A percentile compares a stretch with the other conserved stretches of the same genome.
These are phyloP conservation scores for Diplosoma virens DNA, from an alignment of 23 tunicate species.

Conservation along the genomic window DNA sequence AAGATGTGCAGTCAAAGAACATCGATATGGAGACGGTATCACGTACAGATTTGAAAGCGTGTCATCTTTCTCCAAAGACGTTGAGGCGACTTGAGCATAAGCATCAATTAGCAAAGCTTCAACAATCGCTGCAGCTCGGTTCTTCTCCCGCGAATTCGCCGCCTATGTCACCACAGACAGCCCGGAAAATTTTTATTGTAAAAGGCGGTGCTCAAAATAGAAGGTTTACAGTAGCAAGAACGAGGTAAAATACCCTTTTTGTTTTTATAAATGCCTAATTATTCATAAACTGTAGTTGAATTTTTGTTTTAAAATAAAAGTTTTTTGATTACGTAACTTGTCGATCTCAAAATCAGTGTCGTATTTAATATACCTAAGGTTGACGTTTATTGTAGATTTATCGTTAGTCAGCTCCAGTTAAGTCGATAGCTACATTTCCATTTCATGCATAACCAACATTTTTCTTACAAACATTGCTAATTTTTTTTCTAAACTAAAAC, in stretches of 20 bases:
- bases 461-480: no score
- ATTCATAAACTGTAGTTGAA: no score
- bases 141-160: conserved; percentile 69
- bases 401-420: no score
- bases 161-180: conserved; percentile 64
- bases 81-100: conserved; percentile 66
- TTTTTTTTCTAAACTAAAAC: no score
- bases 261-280: no score
- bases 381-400: no score
- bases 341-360: no score
- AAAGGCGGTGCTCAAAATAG: conserved; percentile 47
- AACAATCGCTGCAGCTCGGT: conserved; percentile 39
- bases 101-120: conserved; percentile 70
- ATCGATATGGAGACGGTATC: background rate
- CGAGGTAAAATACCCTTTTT: conserved; percentile 44
- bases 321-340: no score
- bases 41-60: background rate
- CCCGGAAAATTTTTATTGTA: conserved; percentile 44
- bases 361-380: no score
- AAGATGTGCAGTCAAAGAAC: background rate
- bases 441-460: no score
- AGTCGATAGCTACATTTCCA: no score
- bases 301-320: no score
- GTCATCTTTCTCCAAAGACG: conserved; percentile 68
- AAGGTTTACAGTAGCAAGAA: conserved; percentile 77